A percentile compares a stretch with the other conserved stretches of the same genome.
Conservation (phyloP, 2,113 vertebrate species). For the Hemiscyllium ocellatum region DNA sequence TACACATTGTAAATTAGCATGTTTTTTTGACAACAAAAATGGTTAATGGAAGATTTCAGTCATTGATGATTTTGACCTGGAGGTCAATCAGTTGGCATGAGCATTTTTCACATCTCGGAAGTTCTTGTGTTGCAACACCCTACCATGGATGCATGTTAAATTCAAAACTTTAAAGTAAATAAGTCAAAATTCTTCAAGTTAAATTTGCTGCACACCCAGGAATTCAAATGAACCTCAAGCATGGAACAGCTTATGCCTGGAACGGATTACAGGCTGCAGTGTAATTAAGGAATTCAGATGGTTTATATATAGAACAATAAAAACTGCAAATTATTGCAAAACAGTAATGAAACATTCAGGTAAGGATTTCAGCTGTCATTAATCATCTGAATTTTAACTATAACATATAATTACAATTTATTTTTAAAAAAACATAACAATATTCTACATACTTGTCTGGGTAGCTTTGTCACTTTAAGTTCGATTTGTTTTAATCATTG, state of each 20-base stretch:
- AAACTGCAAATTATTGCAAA: conserved; percentile 4
- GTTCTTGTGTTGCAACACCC: background rate
- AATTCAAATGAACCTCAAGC: background rate
- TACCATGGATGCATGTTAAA: background rate
- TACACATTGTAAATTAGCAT: background rate
- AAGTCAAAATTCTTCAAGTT: background rate
- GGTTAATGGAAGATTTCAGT: background rate
- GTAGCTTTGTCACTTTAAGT: background rate
- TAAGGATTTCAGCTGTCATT: background rate
- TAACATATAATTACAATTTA: background rate
- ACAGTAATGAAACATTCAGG: background rate
- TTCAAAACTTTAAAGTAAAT: background rate
- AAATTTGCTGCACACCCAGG: background rate
- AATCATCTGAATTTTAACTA: background rate
- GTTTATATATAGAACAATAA: background rate
- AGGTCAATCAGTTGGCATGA: background rate
- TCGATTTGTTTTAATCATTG: background rate
- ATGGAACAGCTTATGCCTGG: background rate
- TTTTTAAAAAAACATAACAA: background rate
- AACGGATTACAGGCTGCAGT: background rate
- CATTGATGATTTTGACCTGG: background rate
- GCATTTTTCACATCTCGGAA: background rate
- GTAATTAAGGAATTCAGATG: background rate
- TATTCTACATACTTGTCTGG: background rate
- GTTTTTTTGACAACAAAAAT: background rate